Conservation (phyloP, 2,113 vertebrate genomes). For the Micronycteris hirsuta region DNA sequence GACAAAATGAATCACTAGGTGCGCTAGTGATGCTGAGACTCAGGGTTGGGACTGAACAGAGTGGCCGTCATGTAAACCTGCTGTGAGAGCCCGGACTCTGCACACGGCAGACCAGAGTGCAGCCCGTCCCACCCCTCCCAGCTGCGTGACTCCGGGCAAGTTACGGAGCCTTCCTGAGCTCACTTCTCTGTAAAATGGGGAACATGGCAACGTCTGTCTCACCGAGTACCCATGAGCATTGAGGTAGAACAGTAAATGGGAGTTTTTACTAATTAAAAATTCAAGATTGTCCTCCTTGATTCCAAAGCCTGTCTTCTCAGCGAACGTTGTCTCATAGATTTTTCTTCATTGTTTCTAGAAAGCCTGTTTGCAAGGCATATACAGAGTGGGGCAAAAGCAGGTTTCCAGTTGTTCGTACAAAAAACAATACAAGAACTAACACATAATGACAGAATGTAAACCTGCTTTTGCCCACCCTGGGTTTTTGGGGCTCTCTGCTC, state of each 20-base stretch:
- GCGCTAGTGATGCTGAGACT: neutral
- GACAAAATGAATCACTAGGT: no score
- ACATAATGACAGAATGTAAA: neutral
- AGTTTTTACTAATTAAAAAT: neutral
- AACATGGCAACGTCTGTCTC: neutral
- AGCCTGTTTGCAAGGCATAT: neutral
- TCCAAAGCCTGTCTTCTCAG: neutral
- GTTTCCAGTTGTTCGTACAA: neutral
- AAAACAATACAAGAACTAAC: neutral
- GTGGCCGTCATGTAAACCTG: fast-evolving
- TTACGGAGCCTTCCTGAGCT: neutral
- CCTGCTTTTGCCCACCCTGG: neutral
- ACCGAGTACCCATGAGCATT: fast-evolving
- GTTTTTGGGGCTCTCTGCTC: neutral
- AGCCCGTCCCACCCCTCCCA: neutral
- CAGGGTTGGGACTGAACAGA: neutral
- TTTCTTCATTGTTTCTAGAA: neutral
- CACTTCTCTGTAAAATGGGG: neutral
- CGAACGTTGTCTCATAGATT: neutral
- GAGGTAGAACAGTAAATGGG: neutral
- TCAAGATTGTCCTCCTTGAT: neutral
- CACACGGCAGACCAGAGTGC: neutral
- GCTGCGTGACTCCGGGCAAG: neutral
- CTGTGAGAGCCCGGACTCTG: neutral
- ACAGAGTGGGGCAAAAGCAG: neutral